Evolutionary conservation across 1,140 invertebrate genomes (phyloP), one percentile per base, ranked within the genome.

Genomic region (Drosophila novamexicana): DNA sequence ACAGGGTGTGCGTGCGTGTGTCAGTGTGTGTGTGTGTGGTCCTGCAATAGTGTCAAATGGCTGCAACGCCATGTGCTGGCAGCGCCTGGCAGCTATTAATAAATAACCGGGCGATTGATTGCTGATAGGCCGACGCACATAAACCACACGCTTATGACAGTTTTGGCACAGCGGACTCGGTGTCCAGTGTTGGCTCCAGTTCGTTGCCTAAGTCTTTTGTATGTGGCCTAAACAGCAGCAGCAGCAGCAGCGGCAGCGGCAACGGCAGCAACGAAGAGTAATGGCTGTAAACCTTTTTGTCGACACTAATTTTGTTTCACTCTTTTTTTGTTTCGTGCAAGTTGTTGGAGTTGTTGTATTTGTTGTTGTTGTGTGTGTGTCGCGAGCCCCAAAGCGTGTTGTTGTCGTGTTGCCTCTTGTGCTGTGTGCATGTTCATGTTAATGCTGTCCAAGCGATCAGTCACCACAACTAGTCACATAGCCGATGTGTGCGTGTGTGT

Each of bases 201-300:
- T 90, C 72, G 88, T 80, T 77, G 82, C 88, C 89, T 91, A 91
- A 91, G 88, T 91, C 88, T 91, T 91, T 91, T 82, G 88, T 91
- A 81, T 71, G 68, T 39, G 61, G 73, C 69, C 83, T 69, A 82
- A 81, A 81, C 81, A 69, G 78, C 81, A 84, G 80, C 71, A 16
- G 34, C 22, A 29, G 22, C 81, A 67, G 78, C 81, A 86, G 77
- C 73, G 64, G 79, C 82, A 86, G 81, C 72, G 16, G 37, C 65
- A 39, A 32, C 62, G 40, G 47, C 68, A 37, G 12, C 68, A 53
- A 75, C 77, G 81, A 85, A 90, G 85, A 89, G 81, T 90, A 90
- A 89, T 89, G 85, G 72, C 85, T 89, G 81, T 89, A 90, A 89
- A 89, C 86, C 86, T 85, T 89, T 89, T 89, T 89, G 85, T 90